Evolutionary conservation across 2,888 invertebrate species (phyloP).

Genomic region (Hipparchia semele): DNA sequence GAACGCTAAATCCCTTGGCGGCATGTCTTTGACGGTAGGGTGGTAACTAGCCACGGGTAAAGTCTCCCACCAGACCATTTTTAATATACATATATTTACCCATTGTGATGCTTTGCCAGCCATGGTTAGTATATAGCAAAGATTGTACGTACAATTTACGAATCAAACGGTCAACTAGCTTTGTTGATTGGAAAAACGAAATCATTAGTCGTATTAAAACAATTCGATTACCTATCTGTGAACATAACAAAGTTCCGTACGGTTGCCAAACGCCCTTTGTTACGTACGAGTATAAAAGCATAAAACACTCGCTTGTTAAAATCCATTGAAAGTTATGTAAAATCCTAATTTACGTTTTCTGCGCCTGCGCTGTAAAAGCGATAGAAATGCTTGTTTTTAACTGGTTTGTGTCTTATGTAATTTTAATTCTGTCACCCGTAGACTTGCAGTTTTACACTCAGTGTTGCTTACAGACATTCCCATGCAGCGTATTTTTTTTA

Average conservation of each 20-base stretch:
- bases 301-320: slow-evolving; percentile 15
- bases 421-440: not conserved
- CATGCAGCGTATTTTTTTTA: too few species aligned
- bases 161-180: slow-evolving; percentile 33
- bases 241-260: slow-evolving; percentile 32
- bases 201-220: slow-evolving; percentile 41
- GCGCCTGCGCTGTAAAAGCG: not conserved
- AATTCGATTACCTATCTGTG: slow-evolving; percentile 39
- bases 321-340: slow-evolving; percentile 16
- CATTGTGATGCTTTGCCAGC: too few species aligned
- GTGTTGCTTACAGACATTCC: too few species aligned
- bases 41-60: too few species aligned
- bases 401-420: not conserved
- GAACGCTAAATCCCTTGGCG: too few species aligned
- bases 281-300: slow-evolving; percentile 5
- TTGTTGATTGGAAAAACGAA: slow-evolving; percentile 36
- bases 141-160: not conserved
- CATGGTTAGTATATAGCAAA: not conserved
- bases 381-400: not conserved
- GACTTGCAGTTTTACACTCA: not conserved
- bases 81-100: too few species aligned
- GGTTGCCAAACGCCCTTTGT: slow-evolving; percentile 36
- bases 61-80: too few species aligned
- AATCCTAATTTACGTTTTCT: slow-evolving; percentile 5
- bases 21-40: too few species aligned